These are phyloP conservation scores for Oreochromis spilurus DNA, from an alignment of 2,113 vertebrate species.

Conservation along the genomic window DNA sequence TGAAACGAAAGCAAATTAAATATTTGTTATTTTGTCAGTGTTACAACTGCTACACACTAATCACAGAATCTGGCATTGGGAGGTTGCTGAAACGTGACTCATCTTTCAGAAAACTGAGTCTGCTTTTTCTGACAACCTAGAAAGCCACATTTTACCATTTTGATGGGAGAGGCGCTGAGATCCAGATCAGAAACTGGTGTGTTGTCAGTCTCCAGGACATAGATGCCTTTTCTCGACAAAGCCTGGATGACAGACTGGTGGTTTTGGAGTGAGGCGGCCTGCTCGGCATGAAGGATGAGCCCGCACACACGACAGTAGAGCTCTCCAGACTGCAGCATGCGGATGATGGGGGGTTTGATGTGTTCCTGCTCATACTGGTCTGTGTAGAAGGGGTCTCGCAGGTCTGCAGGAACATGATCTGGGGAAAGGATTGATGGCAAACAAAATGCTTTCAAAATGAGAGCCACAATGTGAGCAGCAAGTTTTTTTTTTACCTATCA, in stretches of 20 bases:
- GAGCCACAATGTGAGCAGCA: neutral
- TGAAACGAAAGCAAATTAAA: neutral
- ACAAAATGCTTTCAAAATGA: neutral
- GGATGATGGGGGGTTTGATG: constrained; percentile 88
- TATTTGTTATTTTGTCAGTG: neutral
- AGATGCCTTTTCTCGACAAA: constrained; percentile 86
- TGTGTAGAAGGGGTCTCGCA: constrained; percentile 89
- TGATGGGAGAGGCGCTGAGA: constrained; percentile 83
- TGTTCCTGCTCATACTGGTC: constrained; percentile 97
- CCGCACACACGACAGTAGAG: constrained; percentile 89
- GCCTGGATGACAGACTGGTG: constrained; percentile 89
- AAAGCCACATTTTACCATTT: constrained; percentile 79
- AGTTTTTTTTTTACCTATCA: neutral
- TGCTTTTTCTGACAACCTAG: neutral
- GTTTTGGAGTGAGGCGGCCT: constrained; percentile 80
- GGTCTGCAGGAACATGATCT: constrained; percentile 90
- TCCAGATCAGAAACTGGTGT: constrained; percentile 83
- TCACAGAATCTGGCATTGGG: neutral
- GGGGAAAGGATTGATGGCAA: neutral
- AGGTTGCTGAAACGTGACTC: neutral
- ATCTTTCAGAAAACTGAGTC: neutral
- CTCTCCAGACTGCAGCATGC: constrained; percentile 85
- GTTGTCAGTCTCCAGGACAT: constrained; percentile 87
- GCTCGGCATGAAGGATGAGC: constrained; percentile 86
- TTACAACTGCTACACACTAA: neutral